Conservation (phyloP, 2,888 invertebrate species). For the Exephanes ischioxanthus region DNA sequence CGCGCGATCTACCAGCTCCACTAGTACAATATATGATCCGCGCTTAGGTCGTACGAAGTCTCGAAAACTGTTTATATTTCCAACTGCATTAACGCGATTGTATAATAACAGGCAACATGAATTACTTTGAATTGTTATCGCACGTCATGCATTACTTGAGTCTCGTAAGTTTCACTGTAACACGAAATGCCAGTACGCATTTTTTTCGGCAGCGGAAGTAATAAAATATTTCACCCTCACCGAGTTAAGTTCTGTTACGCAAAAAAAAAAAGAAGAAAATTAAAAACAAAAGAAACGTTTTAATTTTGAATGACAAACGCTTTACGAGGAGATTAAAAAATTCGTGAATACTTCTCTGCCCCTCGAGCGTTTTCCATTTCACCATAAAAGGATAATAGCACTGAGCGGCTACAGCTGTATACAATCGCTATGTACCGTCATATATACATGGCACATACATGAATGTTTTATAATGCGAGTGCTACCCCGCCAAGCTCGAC, state of each 20-base stretch:
- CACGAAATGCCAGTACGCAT: background rate
- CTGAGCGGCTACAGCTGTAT: constrained; percentile 49
- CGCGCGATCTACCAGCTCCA: too few species aligned
- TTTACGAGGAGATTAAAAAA: constrained; percentile 65
- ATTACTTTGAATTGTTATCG: background rate
- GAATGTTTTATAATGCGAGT: constrained; percentile 40
- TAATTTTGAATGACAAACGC: constrained; percentile 67
- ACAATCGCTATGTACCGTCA: constrained; percentile 31
- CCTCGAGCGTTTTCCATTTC: constrained; percentile 60
- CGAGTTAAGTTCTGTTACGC: background rate
- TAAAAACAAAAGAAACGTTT: constrained; percentile 59
- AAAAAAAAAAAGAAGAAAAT: constrained; percentile 42
- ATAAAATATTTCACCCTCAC: constrained; percentile 5
- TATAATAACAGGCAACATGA: background rate
- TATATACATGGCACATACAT: constrained; percentile 33
- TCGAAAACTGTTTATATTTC: background rate
- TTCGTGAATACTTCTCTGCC: constrained; percentile 58
- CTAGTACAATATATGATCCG: background rate
- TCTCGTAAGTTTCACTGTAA: background rate
- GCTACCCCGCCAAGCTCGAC: constrained; percentile 16
- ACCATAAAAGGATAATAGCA: constrained; percentile 61
- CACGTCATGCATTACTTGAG: background rate
- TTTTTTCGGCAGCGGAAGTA: background rate
- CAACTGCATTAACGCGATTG: background rate
- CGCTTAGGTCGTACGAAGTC: background rate